Base-by-base conservation (phyloP, 2,888 invertebrate genomes). In the Microctonus hyperodae region DNA sequence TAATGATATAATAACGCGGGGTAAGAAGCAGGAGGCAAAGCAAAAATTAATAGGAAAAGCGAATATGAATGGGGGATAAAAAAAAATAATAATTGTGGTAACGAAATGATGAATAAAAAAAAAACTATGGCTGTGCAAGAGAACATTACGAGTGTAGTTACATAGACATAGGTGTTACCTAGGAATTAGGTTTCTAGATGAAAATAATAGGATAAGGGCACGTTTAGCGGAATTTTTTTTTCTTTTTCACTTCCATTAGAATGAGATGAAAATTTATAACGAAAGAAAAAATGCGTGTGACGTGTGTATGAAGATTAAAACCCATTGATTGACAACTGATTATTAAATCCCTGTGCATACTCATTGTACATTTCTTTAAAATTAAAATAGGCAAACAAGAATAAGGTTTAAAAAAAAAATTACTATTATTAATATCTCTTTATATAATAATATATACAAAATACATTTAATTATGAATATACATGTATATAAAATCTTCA, bases 131-230 rank as follows among this genome's bases (percentile, higher is more conserved):
- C 82, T 82, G 82, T 82, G 82, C 82, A 82, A 80, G 82, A 79
- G 79, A 82, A 82, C 77, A 82, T 81, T 81, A 81, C 77, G 82
- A 80, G 77, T 79, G 82, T 82, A 80, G 77, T 82, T 81, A 78
- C 77, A 74, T 82, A 81, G 79, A 78, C 72, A 76, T 81, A 81
- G 81, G 79, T 80, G 81, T 82, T 81, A 81, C 79, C 81, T 82
- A 81, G 79, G 77, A 76, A 63, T 76, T 81, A 81, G 79, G 75
- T 13, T 53, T 73, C 82, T 81, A 81, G 76, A 73, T 77, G 80
- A 79, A 33, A 68, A 65, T 69, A 68, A 71, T 82, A 81, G 78
- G 74, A 75, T 78, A 79, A 79, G 77, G 77, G 70, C 78, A 76
- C 73, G 78, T 77, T 75, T 74, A 71, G 75, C 73, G 76, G 80